phyloP scores from a whole-genome alignment of 1,140 invertebrate species.

The Aphaenogaster floridana region DNA sequence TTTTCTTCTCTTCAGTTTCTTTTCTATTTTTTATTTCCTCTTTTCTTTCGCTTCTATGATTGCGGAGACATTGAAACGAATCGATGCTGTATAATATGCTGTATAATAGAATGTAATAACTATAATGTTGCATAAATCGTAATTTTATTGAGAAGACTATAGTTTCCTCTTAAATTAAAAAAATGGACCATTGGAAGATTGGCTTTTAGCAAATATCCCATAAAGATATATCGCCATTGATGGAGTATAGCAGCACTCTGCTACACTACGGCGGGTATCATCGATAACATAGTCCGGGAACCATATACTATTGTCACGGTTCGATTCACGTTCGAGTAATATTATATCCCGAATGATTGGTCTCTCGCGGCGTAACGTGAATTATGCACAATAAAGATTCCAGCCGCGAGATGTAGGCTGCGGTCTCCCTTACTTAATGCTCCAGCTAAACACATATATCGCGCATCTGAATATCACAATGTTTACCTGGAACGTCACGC shows the following conservation, averaged over 20 bases:
- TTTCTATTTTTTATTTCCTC: background rate
- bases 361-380: conserved; percentile 61
- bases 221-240: conserved; percentile 35
- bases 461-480: conserved; percentile 56
- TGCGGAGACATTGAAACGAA: background rate
- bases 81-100: background rate
- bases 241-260: conserved; percentile 2
- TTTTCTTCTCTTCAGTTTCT: background rate
- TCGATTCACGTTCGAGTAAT: conserved; percentile 61
- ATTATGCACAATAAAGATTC: conserved; percentile 66
- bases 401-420: conserved; percentile 60
- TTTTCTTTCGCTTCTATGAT: background rate
- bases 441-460: conserved; percentile 60
- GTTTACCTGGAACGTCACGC: conserved; percentile 57
- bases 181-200: background rate
- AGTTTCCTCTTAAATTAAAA: background rate
- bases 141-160: background rate
- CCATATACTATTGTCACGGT: conserved; percentile 59
- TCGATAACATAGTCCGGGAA: conserved; percentile 49
- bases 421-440: conserved; percentile 57
- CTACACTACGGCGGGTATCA: background rate
- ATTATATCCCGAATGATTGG: conserved; percentile 64
- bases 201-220: conserved; percentile 25
- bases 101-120: background rate
- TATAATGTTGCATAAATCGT: background rate